Evolutionary conservation across 2,888 invertebrate genomes (phyloP).

Genomic region (Nebria brevicollis): DNA sequence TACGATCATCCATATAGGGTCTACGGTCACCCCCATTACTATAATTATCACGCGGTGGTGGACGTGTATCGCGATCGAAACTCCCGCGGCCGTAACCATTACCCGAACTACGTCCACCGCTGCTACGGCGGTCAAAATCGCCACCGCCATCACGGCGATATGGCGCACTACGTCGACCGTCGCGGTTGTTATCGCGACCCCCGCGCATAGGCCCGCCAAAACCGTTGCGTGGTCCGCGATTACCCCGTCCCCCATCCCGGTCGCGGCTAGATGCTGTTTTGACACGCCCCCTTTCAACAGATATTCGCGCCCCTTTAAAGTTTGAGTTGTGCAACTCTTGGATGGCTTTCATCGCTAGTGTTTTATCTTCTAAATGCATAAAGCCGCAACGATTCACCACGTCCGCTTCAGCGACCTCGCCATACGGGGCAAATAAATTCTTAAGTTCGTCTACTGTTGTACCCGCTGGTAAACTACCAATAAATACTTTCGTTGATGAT

Average conservation of each 20-base stretch:
- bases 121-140: constrained; percentile 30
- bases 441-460: constrained; percentile 85
- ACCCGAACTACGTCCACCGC: constrained; percentile 17
- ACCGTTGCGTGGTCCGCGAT: constrained; percentile 58
- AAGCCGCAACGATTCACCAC: constrained; percentile 95
- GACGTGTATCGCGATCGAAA: constrained; percentile 27
- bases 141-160: constrained; percentile 57
- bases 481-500: constrained; percentile 80
- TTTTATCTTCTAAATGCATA: constrained; percentile 87
- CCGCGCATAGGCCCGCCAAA: constrained; percentile 67
- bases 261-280: constrained; percentile 74
- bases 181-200: constrained; percentile 57
- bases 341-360: constrained; percentile 85
- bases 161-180: constrained; percentile 57
- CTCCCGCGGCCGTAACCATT: constrained; percentile 26
- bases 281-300: constrained; percentile 84
- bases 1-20: constrained; percentile 48
- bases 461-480: constrained; percentile 89
- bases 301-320: constrained; percentile 85
- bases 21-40: constrained; percentile 47
- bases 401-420: constrained; percentile 91
- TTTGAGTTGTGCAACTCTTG: constrained; percentile 81
- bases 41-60: constrained; percentile 24
- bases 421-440: constrained; percentile 85
- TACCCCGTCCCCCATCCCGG: constrained; percentile 64